Conservation (phyloP, 2,797 vertebrate species). For the Sternarchorhynchus goeldii region DNA sequence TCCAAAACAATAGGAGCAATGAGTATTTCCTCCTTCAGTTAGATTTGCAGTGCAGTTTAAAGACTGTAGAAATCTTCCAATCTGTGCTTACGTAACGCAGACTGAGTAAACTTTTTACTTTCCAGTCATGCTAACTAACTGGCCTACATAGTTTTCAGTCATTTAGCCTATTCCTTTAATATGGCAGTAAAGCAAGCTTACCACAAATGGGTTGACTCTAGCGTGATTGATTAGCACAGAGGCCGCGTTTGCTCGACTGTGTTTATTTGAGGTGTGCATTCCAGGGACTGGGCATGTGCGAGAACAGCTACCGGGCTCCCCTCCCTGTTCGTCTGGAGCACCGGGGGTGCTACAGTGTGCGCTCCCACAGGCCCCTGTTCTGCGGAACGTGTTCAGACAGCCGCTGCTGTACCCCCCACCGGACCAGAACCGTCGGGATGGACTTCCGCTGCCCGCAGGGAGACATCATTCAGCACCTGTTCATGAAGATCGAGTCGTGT, state of each 20-base stretch:
- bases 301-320: slow-evolving; percentile 62
- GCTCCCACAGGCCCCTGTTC: slow-evolving; percentile 63
- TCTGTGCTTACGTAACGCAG: too few species aligned
- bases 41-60: too few species aligned
- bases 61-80: too few species aligned
- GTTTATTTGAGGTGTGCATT: slow-evolving; percentile 22
- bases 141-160: too few species aligned
- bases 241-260: slow-evolving; percentile 7
- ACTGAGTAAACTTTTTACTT: too few species aligned
- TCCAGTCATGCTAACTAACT: too few species aligned
- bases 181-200: neutral
- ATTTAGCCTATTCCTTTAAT: neutral
- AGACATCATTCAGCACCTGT: slow-evolving; percentile 55
- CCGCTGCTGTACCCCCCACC: slow-evolving; percentile 73
- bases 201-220: neutral
- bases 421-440: slow-evolving; percentile 66
- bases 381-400: slow-evolving; percentile 72
- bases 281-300: slow-evolving; percentile 19
- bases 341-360: slow-evolving; percentile 72
- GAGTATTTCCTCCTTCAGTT: too few species aligned
- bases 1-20: neutral
- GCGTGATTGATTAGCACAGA: neutral
- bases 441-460: slow-evolving; percentile 70
- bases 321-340: slow-evolving; percentile 66
- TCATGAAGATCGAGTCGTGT: slow-evolving; percentile 78